A percentile compares a stretch with the other conserved stretches of the same genome.
These are phyloP conservation scores for Cylloceria caligata DNA, from an alignment of 2,888 invertebrate species.

Conservation along the genomic window DNA sequence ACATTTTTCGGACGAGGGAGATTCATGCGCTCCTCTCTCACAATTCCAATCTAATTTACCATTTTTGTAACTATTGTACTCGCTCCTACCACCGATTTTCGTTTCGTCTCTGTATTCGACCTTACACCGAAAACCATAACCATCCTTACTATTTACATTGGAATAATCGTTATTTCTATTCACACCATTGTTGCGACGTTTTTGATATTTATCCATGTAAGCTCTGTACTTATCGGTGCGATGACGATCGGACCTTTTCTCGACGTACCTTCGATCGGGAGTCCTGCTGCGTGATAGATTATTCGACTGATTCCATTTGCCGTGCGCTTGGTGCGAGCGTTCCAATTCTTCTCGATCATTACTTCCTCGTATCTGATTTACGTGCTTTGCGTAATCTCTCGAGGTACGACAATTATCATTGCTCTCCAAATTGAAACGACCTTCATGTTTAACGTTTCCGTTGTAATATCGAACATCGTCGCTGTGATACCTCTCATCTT, in stretches of 20 bases:
- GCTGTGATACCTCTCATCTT: neutral
- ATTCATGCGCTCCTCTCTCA: constrained; percentile 27
- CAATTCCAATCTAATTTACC: constrained; percentile 11
- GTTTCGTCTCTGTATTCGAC: constrained; percentile 17
- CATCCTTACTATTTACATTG: neutral
- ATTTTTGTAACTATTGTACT: constrained; percentile 42
- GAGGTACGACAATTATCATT: constrained; percentile 1
- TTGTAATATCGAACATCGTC: neutral
- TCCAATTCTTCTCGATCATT: neutral
- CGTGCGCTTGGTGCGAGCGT: neutral
- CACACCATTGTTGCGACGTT: neutral
- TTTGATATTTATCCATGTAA: constrained; percentile 24
- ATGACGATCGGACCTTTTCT: constrained; percentile 21
- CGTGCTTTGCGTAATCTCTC: neutral
- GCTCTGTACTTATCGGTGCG: constrained; percentile 11
- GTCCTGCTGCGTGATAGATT: constrained; percentile 55
- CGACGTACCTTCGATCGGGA: constrained; percentile 42
- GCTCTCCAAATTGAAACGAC: constrained; percentile 9
- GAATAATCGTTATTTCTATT: constrained; percentile 8
- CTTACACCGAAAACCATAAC: constrained; percentile 17
- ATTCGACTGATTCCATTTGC: constrained; percentile 39
- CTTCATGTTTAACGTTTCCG: neutral
- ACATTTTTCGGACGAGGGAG: constrained; percentile 27
- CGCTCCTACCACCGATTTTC: constrained; percentile 11
- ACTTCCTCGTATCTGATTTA: neutral